Percentiles rank a stretch among this genome's conserved stretches.
These are phyloP conservation scores for Dryobates pubescens DNA, from an alignment of 2,797 vertebrate genomes.

Conservation along the genomic window DNA sequence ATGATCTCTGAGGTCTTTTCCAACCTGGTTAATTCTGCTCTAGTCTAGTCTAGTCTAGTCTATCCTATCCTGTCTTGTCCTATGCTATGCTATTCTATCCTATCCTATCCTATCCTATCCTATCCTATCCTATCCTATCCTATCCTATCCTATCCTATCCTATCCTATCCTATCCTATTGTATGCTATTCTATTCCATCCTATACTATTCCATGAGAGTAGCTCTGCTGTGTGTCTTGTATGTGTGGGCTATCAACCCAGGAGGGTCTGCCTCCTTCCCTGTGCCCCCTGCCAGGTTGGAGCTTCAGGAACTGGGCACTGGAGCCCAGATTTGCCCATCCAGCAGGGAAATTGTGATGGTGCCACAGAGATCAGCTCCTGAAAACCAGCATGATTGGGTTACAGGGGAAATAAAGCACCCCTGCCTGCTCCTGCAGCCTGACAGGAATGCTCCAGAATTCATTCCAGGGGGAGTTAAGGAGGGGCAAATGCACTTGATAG, in stretches of 20 bases:
- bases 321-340: not conserved
- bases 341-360: not conserved
- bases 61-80: too few species aligned
- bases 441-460: not conserved
- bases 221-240: not conserved
- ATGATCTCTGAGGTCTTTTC: too few species aligned
- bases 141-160: too few species aligned
- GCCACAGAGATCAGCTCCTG: not conserved
- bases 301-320: rapidly evolving
- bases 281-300: not conserved
- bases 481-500: not conserved
- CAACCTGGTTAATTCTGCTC: too few species aligned
- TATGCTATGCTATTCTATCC: too few species aligned
- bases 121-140: too few species aligned
- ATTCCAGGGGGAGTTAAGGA: not conserved
- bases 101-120: too few species aligned
- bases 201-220: not conserved
- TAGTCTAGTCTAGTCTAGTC: too few species aligned
- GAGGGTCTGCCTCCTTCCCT: not conserved
- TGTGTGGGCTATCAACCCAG: not conserved
- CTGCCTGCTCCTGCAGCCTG: not conserved
- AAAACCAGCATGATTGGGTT: not conserved
- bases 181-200: too few species aligned
- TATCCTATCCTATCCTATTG: too few species aligned
- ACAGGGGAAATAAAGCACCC: not conserved